phyloP scores from a whole-genome alignment of 2,888 invertebrate genomes.

The Brachyptera putata region DNA sequence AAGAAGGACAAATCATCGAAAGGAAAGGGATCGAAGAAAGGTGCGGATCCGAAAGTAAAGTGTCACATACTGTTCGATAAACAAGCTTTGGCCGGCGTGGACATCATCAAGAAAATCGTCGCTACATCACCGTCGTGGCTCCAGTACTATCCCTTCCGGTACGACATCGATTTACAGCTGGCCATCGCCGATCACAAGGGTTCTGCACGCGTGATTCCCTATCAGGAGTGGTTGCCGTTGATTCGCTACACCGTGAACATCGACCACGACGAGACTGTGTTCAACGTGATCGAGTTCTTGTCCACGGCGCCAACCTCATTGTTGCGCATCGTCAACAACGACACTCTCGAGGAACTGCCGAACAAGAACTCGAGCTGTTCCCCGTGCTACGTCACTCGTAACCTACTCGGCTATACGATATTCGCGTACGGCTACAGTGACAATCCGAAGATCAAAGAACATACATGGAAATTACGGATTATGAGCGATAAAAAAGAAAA shows the following conservation, averaged over 20 bases:
- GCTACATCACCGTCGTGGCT: neutral
- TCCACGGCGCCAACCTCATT: constrained; percentile 33
- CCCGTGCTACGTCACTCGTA: constrained; percentile 23
- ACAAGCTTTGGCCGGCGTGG: neutral
- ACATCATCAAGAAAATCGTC: neutral
- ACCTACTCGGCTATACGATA: constrained; percentile 37
- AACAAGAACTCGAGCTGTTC: constrained; percentile 34
- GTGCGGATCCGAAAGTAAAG: neutral
- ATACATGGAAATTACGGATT: constrained; percentile 37
- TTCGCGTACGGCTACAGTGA: constrained; percentile 38
- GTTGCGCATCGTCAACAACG: constrained; percentile 38
- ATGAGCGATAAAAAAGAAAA: constrained; percentile 33
- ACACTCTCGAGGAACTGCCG: constrained; percentile 35
- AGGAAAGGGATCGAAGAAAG: neutral
- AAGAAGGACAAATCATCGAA: no score
- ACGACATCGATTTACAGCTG: neutral
- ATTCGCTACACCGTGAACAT: constrained; percentile 7
- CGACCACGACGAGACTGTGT: neutral
- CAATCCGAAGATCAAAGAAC: constrained; percentile 29
- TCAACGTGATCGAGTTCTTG: constrained; percentile 34
- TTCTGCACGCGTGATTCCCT: neutral
- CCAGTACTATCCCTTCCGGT: constrained; percentile 6
- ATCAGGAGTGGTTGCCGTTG: constrained; percentile 15
- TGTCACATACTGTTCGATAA: neutral
- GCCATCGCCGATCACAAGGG: neutral